These are phyloP conservation scores for Microctonus hyperodae DNA, from an alignment of 2,888 invertebrate genomes.

Conservation along the genomic window DNA sequence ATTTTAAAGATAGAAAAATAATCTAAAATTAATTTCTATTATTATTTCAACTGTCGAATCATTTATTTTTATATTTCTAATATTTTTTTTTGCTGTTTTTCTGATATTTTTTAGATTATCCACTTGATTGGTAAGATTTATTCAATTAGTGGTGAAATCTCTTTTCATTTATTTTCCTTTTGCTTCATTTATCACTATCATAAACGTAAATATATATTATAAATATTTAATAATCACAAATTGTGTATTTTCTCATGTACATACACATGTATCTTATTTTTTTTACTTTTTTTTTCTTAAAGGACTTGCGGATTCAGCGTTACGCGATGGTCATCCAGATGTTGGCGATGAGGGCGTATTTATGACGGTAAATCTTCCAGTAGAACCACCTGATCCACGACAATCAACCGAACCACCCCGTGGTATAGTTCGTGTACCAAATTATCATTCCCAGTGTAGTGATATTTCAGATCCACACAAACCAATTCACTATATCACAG, in stretches of 20 bases:
- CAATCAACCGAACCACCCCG: conserved; percentile 65
- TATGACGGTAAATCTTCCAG: conserved; percentile 89
- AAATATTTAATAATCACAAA: neutral
- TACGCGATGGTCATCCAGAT: conserved; percentile 75
- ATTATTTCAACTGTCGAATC: neutral
- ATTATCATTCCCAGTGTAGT: conserved; percentile 55
- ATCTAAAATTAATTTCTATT: neutral
- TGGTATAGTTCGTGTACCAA: conserved; percentile 49
- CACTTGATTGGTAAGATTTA: conserved; percentile 38
- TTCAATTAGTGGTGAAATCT: conserved; percentile 9
- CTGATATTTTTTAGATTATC: conserved; percentile 36
- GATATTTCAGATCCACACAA: conserved; percentile 55
- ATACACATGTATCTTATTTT: no score
- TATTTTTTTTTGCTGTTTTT: conserved; percentile 34
- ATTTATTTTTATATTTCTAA: conserved; percentile 19
- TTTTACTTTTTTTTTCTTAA: neutral
- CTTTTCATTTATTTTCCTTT: neutral
- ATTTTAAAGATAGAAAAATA: neutral
- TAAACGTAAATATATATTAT: neutral
- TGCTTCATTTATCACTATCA: neutral
- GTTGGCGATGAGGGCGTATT: conserved; percentile 94
- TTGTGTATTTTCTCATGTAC: no score
- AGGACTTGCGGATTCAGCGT: conserved; percentile 80
- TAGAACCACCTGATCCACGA: conserved; percentile 80
- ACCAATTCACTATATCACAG: conserved; percentile 54